Evolutionary conservation across 2,797 vertebrate species (phyloP), one percentile per base, ranked within the genome.

Genomic region (Furcifer pardalis): DNA sequence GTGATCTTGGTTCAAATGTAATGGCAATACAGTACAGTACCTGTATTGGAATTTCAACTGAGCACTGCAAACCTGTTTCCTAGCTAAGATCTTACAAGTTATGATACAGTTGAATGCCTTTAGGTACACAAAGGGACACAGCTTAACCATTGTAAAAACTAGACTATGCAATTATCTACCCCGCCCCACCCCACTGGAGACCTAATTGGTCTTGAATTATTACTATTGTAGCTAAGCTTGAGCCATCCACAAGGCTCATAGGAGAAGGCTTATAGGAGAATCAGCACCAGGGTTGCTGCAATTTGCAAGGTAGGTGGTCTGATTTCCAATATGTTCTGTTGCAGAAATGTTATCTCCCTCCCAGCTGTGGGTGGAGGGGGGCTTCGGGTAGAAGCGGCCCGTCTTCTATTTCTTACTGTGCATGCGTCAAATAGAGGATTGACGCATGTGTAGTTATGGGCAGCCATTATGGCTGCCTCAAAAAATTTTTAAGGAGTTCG

Each of bases 1-100:
- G 59, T 44, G 86, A 69, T 73, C 46, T 52, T 49, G 78, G 77
- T 69, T 82, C 81, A 49, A 46, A 85, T 13, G 25, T 37, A 65
- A 30, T 2, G 69, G 89, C 66, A 75, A n/a, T 65, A 52, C 83
- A 82, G 80, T 0, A 2, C 59, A 81, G 6, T 25, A 71, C 59
- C 65, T 89, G 52, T 5, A 44, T 83, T 52, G 65, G 40, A 78
- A 71, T 49, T 17, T 30, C 35, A 84, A 65, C 0, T 0, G n/a
- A 79, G 76, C 25, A 72, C 1, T 59, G 75, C 3, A 2, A 82
- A 60, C 13, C 81, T 87, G 81, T 83, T 8, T 25, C 32, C 46
- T 65, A 23, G 72, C 23, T 19, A 75, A 79, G 78, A 40, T 46
- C 30, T 60, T 90, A 82, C 68, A 46, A 63, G 35, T 32, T 77